Base-by-base conservation (phyloP, 2,797 vertebrate genomes). In the Neosilurus hyrtlii region DNA sequence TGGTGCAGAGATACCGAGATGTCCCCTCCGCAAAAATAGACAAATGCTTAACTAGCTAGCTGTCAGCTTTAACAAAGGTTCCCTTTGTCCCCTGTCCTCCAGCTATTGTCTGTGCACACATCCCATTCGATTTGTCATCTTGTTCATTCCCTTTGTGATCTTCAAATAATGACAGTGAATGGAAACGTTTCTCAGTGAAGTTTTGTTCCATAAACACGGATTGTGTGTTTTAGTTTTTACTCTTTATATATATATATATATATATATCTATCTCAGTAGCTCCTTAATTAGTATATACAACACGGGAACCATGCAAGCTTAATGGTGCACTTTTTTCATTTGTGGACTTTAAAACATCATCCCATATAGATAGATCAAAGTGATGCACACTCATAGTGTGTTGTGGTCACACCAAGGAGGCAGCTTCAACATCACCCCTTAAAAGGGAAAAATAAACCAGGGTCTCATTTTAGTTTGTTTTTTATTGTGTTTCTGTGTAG, bases 11-110 rank as follows among this genome's bases (percentile, higher is more conserved):
- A 54, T 26, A 22, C 11, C 43, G n/a, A 1, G 11, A 14, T 14
- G 30, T 37, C 12, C 16, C 16, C 24, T 56, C 15, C 24, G 30
- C 52, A 14, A 8, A 22, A 75, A 3, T 12, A 37, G 56, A 62
- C 57, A n/a, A 3, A 37, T 37, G 18, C 54, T 37, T 59, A 12
- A 24, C 18, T 61, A 7, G 9, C 24, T 16, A 30, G 26, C 30
- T 37, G 74, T 76, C 74, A 61, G 56, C 57, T 43, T 35, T 26
- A 76, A 61, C 74, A 61, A 61, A 43, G 74, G 35, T 16, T 37
- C 9, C 35, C n/a, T 57, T 76, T 15, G 59, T 61, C 20, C 52
- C 52, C 1, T 12, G 51, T 57, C 26, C 24, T 73, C n/a, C 24
- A 2, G 49, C n/a, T 72, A 14, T 5, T 54, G n/a, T 8, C 51